A percentile compares a stretch with the other conserved stretches of the same genome.
Evolutionary conservation across 1,140 invertebrate species (phyloP).

Genomic region (Anastrepha obliqua): DNA sequence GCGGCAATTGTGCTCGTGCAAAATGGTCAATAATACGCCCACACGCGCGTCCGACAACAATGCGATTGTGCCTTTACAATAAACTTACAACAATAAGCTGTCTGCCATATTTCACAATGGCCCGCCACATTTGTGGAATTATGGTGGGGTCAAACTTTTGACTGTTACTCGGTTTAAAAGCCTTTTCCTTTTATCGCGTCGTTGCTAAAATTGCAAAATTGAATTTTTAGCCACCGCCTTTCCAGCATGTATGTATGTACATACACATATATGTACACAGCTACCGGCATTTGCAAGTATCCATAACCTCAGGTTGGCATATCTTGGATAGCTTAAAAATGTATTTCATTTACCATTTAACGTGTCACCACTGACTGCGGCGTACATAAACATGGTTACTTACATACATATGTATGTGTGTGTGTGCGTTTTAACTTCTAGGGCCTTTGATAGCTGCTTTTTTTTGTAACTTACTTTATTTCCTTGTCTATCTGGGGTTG

Average conservation of each 20-base stretch:
- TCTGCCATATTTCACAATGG: constrained; percentile 25
- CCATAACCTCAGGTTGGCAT: not conserved
- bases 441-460: not conserved
- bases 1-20: not conserved
- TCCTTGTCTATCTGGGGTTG: not conserved
- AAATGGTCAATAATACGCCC: constrained; percentile 42
- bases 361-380: not conserved
- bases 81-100: not conserved
- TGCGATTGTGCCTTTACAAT: not conserved
- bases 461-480: not conserved
- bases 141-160: constrained; percentile 22
- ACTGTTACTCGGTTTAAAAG: constrained; percentile 41
- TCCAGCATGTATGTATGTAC: not conserved
- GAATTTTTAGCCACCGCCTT: constrained; percentile 23
- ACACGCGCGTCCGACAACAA: constrained; percentile 31
- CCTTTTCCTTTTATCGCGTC: constrained; percentile 20
- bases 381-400: not conserved
- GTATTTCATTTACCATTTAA: not conserved
- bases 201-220: constrained; percentile 19
- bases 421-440: not conserved
- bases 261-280: not conserved
- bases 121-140: not conserved
- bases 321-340: constrained; percentile 19
- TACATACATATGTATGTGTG: not conserved
- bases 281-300: not conserved